Percentiles rank a stretch among this genome's conserved stretches.
These are phyloP conservation scores for Dysidea cf. avara DNA, from an alignment of 37 sponge, comb jelly and placozoan genomes.

Conservation along the genomic window DNA sequence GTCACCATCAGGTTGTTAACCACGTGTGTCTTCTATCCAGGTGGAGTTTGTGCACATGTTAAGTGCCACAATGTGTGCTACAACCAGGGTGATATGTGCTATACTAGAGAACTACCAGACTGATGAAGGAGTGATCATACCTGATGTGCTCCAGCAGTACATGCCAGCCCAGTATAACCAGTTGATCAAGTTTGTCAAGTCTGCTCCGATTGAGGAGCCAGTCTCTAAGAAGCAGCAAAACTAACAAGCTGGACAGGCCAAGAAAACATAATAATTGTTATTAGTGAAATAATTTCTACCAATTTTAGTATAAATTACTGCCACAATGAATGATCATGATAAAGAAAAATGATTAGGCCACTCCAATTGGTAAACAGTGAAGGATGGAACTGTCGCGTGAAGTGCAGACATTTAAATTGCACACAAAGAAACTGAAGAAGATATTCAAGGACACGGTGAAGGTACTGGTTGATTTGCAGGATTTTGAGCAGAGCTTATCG, in stretches of 20 bases:
- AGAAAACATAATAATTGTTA: too few relatives aligned
- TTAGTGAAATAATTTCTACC: too few relatives aligned
- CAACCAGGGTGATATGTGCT: conserved; percentile 93
- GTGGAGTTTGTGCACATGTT: conserved; percentile 96
- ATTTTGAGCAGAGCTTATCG: conserved; percentile 77
- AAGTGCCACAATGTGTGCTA: conserved; percentile 99
- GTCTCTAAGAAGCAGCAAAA: conserved; percentile 75
- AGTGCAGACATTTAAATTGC: conserved; percentile 56
- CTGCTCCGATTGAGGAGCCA: conserved; percentile 86
- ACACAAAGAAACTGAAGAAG: conserved; percentile 79
- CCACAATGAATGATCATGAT: too few relatives aligned
- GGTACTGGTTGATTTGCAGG: conserved; percentile 79
- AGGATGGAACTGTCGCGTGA: conserved; percentile 53
- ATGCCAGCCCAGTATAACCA: conserved; percentile 86
- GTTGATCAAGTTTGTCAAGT: conserved; percentile 83
- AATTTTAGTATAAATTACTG: too few relatives aligned
- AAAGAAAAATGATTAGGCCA: too few relatives aligned
- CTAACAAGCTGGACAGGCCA: too few relatives aligned
- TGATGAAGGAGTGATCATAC: conserved; percentile 87
- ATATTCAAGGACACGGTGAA: conserved; percentile 82
- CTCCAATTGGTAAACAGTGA: too few relatives aligned
- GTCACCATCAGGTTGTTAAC: too few relatives aligned
- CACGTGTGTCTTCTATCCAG: too few relatives aligned
- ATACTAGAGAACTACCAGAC: conserved; percentile 97
- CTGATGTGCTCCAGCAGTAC: conserved; percentile 77